These are phyloP conservation scores for Trichosurus vulpecula DNA, from an alignment of 2,797 vertebrate species.

Conservation along the genomic window DNA sequence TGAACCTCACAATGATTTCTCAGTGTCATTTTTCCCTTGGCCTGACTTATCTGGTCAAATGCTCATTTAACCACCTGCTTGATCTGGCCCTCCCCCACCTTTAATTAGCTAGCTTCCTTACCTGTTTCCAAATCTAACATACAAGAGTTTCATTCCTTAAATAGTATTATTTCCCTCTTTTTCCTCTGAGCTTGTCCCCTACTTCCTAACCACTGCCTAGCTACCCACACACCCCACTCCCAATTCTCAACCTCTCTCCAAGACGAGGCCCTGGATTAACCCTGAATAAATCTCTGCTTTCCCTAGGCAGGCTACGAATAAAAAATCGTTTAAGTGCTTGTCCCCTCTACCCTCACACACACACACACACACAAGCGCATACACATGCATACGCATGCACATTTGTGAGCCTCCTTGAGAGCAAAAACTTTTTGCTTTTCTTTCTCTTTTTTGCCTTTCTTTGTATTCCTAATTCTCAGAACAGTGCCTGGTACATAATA, in stretches of 20 bases:
- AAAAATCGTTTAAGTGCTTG: background rate
- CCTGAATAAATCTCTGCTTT: background rate
- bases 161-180: background rate
- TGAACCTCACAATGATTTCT: background rate
- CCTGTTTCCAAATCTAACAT: background rate
- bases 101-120: background rate
- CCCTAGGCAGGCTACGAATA: background rate
- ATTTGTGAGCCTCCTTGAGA: background rate
- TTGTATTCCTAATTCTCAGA: background rate
- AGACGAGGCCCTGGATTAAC: background rate
- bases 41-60: background rate
- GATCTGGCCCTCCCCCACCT: background rate
- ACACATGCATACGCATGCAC: background rate
- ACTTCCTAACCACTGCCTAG: background rate
- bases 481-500: background rate
- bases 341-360: background rate
- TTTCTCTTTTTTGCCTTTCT: slow-evolving; percentile 7
- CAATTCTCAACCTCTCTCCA: background rate
- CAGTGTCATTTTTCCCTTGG: background rate
- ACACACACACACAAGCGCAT: background rate
- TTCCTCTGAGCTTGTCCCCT: background rate
- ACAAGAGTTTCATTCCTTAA: background rate
- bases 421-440: background rate
- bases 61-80: background rate
- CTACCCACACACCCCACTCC: background rate